Conservation (phyloP, 2,113 vertebrate genomes). For the Periophthalmodon schlosseri region DNA sequence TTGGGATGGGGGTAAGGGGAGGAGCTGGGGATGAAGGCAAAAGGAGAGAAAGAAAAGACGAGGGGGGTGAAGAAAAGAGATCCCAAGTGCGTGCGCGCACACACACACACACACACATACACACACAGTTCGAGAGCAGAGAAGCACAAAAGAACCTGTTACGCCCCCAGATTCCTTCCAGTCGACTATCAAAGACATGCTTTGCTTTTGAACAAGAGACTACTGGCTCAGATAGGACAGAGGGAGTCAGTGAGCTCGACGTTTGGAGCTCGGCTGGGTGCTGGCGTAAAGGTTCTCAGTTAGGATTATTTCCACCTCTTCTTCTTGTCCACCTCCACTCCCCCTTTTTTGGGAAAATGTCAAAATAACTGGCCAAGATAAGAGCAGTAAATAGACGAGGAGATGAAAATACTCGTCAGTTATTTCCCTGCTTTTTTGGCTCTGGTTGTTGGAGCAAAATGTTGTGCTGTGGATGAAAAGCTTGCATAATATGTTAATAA, state of each 20-base stretch:
- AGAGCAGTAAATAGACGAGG: conserved; percentile 39
- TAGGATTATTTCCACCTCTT: conserved; percentile 54
- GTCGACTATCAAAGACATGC: conserved; percentile 79
- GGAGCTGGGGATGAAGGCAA: conserved; percentile 57
- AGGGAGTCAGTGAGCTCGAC: conserved; percentile 68
- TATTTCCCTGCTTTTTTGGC: background rate
- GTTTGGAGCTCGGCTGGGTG: conserved; percentile 67
- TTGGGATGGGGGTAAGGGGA: conserved; percentile 52
- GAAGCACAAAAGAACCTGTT: conserved; percentile 80
- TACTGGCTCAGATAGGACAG: conserved; percentile 70
- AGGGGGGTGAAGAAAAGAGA: conserved; percentile 64
- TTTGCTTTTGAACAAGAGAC: conserved; percentile 77
- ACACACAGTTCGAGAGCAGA: conserved; percentile 58
- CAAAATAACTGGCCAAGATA: conserved; percentile 10
- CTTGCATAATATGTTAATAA: background rate
- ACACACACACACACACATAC: conserved; percentile 55
- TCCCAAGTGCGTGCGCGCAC: conserved; percentile 52
- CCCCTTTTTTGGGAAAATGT: conserved; percentile 40
- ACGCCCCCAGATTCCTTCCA: conserved; percentile 81
- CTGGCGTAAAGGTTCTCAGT: conserved; percentile 73
- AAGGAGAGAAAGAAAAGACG: conserved; percentile 40
- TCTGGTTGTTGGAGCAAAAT: background rate
- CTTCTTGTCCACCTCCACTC: conserved; percentile 31
- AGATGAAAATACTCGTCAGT: conserved; percentile 4
- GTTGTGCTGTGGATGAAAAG: conserved; percentile 1